phyloP scores from a whole-genome alignment of 2,113 vertebrate species.

The Smithornis capensis region DNA sequence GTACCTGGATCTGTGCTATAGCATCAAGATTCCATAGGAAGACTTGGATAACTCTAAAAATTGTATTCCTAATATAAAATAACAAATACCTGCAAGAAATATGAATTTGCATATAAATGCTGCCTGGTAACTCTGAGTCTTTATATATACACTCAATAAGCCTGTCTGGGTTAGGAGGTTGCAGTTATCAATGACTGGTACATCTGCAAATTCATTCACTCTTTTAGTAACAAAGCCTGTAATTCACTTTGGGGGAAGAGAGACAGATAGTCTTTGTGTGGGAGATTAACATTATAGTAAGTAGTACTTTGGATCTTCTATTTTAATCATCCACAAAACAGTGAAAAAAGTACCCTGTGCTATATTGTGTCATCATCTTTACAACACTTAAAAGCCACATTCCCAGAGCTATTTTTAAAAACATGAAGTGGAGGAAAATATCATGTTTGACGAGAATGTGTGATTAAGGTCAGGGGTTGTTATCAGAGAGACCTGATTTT shows the following conservation, averaged over 20 bases:
- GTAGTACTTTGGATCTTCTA: slow-evolving; percentile 28
- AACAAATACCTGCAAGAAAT: background rate
- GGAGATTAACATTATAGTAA: slow-evolving; percentile 47
- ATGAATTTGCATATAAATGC: fast-evolving
- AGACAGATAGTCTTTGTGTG: slow-evolving; percentile 36
- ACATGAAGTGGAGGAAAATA: background rate
- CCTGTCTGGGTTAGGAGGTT: background rate
- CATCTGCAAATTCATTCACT: slow-evolving; percentile 24
- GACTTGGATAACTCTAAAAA: background rate
- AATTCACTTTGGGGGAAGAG: slow-evolving; percentile 33
- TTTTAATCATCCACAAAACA: slow-evolving; percentile 28
- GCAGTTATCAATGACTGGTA: slow-evolving; percentile 16
- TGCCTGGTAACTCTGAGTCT: background rate
- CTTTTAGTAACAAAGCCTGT: slow-evolving; percentile 47
- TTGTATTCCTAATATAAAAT: background rate
- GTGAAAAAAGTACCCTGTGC: background rate
- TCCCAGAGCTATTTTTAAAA: slow-evolving; percentile 34
- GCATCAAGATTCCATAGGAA: background rate
- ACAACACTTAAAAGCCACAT: background rate
- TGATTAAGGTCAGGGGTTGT: background rate
- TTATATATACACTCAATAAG: background rate
- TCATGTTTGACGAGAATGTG: background rate
- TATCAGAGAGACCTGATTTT: background rate
- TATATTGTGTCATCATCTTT: background rate
- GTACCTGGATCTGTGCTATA: background rate